Conservation (phyloP, 2,113 vertebrate genomes). For the Aplodontia rufa region DNA sequence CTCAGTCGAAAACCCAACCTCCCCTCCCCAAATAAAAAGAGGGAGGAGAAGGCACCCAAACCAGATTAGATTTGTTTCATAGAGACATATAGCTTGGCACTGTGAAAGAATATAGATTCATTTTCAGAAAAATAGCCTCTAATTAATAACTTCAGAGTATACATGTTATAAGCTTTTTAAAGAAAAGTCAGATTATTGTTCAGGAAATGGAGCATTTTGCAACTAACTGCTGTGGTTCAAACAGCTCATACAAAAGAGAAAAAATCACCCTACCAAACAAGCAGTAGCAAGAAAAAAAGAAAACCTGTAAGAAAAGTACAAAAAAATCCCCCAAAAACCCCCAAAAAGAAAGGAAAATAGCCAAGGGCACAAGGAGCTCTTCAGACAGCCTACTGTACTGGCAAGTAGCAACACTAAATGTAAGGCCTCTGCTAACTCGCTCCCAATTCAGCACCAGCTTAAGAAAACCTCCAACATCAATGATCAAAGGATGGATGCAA, state of each 20-base stretch:
- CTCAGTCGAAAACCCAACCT: constrained; percentile 56
- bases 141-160: constrained; percentile 80
- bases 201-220: constrained; percentile 70
- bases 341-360: constrained; percentile 71
- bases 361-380: constrained; percentile 75
- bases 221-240: constrained; percentile 67
- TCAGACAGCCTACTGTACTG: constrained; percentile 63
- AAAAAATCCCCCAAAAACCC: constrained; percentile 77
- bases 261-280: constrained; percentile 76
- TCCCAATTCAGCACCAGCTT: constrained; percentile 81
- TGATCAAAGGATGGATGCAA: constrained; percentile 38
- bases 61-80: constrained; percentile 67
- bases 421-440: constrained; percentile 73
- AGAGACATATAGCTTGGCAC: constrained; percentile 83
- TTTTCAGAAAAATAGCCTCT: constrained; percentile 86
- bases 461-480: constrained; percentile 68
- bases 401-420: constrained; percentile 60
- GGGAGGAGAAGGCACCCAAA: constrained; percentile 40
- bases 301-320: constrained; percentile 82
- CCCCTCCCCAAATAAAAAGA: constrained; percentile 51
- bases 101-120: constrained; percentile 83
- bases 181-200: constrained; percentile 63
- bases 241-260: constrained; percentile 71
- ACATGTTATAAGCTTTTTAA: constrained; percentile 74
- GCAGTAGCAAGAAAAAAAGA: constrained; percentile 68